phyloP scores from a whole-genome alignment of 2,888 invertebrate genomes.

The Ceraclea dissimilis region DNA sequence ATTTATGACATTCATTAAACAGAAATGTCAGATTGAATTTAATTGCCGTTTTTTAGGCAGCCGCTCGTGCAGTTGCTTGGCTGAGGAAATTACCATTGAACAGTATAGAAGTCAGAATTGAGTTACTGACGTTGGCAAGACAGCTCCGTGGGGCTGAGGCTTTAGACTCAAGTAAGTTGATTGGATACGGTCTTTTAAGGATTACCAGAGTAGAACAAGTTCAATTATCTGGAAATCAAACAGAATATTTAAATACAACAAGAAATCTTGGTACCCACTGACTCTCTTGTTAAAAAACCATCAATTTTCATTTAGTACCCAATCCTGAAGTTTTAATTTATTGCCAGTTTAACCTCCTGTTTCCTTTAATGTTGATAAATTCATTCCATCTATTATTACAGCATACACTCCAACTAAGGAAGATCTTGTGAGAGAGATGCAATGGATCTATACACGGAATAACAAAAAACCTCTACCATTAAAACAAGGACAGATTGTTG shows the following conservation, averaged over 20 bases:
- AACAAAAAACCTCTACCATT: not conserved
- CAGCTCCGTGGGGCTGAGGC: conserved; percentile 16
- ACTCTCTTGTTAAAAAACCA: no score
- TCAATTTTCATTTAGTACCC: no score
- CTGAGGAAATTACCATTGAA: conserved; percentile 22
- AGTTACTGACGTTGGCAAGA: conserved; percentile 17
- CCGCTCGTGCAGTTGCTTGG: conserved; percentile 24
- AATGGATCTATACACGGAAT: conserved; percentile 6
- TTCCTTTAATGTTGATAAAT: not conserved
- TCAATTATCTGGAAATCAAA: no score
- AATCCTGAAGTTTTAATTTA: no score
- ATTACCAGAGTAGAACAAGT: no score
- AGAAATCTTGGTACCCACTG: no score
- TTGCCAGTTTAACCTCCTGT: not conserved
- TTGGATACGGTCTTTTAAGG: not conserved
- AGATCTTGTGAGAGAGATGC: conserved; percentile 13
- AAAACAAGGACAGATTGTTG: conserved; percentile 1
- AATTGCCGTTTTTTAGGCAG: conserved; percentile 16
- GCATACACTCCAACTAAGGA: conserved; percentile 14
- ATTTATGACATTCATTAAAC: not conserved
- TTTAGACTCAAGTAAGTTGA: conserved; percentile 10
- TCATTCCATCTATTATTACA: not conserved
- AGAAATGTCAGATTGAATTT: not conserved
- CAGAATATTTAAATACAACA: no score
- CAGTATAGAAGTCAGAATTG: conserved; percentile 16